Base-by-base conservation (phyloP, 1,140 invertebrate species). In the Radopholus similis region DNA sequence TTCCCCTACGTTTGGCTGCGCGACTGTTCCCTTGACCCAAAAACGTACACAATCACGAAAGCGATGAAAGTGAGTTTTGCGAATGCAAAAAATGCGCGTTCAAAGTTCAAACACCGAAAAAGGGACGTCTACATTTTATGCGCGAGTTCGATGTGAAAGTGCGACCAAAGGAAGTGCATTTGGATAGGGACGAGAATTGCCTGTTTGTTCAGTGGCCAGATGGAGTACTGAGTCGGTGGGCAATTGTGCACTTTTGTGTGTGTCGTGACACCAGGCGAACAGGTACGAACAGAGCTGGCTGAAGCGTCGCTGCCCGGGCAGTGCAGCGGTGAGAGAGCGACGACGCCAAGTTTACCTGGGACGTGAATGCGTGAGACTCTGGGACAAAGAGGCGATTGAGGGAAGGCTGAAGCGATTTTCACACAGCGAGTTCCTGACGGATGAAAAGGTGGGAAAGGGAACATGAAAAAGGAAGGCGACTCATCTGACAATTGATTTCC, bases 1-100 rank as follows among this genome's bases (percentile, higher is more conserved):
- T 79, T 71, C 35, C 77, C 77, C 0, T 70, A 78, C 42, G 75
- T 79, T 11, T 79, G 77, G 77, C 51, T 79, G 21, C 64, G 77
- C 47, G 77, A 79, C 57, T 70, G 68, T n/a, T 78, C 72, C 35
- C 59, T 72, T 28, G 77, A 79, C 69, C 3, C 49, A 21, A 32
- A 60, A 15, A 79, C 75, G 2, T 79, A 79, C 57, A 59, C 73
- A 2, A 73, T 79, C 44, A 42, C 65, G 8, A 57, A 60, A 9
- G 73, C 77, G 13, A 79, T 79, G 77, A 79, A 67, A 49, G 58
- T 62, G 9, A 28, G 11, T 44, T n/a, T 38, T 13, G 18, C 13
- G 26, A 58, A 34, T 58, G 15, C 15, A 28, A 57, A 57, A 23
- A 38, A 40, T 47, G 23, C 42, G n/a, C 42, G 5, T 47, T 42